phyloP scores from a whole-genome alignment of 2,797 vertebrate genomes.

The Argentina silus region DNA sequence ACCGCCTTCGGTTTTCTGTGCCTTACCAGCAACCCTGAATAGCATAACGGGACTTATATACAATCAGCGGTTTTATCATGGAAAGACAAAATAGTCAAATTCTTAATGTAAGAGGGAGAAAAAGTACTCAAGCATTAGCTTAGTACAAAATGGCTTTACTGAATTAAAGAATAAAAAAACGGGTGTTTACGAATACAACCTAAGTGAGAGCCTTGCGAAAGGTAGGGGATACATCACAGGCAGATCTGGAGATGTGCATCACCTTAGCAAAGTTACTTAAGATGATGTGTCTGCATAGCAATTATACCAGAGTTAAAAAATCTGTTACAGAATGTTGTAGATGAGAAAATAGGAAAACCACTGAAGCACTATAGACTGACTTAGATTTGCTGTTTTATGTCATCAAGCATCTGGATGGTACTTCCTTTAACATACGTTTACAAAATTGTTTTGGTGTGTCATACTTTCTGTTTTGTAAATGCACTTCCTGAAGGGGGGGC shows the following conservation, averaged over 20 bases:
- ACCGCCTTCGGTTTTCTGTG: constrained; percentile 11
- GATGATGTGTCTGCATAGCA: neutral
- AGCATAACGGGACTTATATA: neutral
- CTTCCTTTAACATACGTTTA: neutral
- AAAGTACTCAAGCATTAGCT: neutral
- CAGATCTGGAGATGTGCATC: neutral
- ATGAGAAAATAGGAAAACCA: neutral
- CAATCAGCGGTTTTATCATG: constrained; percentile 1
- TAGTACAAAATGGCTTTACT: too few species aligned
- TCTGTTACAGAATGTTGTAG: neutral
- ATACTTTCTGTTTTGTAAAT: neutral
- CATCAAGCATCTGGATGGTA: neutral
- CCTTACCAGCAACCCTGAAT: constrained; percentile 9
- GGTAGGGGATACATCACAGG: neutral
- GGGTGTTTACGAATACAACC: too few species aligned
- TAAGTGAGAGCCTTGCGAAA: neutral
- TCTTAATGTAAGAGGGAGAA: neutral
- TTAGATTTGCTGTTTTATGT: neutral
- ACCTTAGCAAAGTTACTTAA: neutral
- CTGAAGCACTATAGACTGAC: neutral
- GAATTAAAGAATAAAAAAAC: too few species aligned
- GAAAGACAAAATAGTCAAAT: neutral
- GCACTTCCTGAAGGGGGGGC: neutral
- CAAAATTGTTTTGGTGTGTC: neutral
- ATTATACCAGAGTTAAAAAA: neutral